Evolutionary conservation across 2,888 invertebrate genomes (phyloP), one percentile per base, ranked within the genome.

Genomic region (Linhomoeus sp.): DNA sequence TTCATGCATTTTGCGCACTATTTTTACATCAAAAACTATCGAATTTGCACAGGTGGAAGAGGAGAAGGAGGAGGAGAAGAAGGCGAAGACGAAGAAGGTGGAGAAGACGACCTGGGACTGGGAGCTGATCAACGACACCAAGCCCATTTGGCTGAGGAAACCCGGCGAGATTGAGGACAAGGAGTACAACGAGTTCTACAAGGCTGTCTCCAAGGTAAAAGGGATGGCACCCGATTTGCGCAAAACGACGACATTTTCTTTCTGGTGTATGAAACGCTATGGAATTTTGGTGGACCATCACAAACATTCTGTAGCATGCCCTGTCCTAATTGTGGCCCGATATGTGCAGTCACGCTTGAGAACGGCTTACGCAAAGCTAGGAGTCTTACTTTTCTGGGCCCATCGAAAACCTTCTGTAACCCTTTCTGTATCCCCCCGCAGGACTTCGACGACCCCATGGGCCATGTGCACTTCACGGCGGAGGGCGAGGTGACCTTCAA

Each of bases 401-500:
- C n/a, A n/a, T n/a, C n/a, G n/a, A n/a, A n/a, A n/a, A n/a, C n/a
- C n/a, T n/a, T n/a, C n/a, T n/a, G n/a, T n/a, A n/a, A n/a, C n/a
- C n/a, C n/a, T n/a, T n/a, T n/a, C n/a, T n/a, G n/a, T n/a, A n/a
- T n/a, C n/a, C n/a, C n/a, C n/a, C 3, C 29, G 5, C 15, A 7
- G 19, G 62, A 61, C 49, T 51, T 52, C 22, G 58, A 60, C n/a
- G 56, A 58, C 46, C 62, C 61, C 9, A 51, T 62, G 45, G 55
- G 53, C 23, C 59, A 61, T 38, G 57, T 58, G 19, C 42, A 45
- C 44, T 49, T 43, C 43, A 43, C 25, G 20, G 43, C 33, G 2
- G 97, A 99, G 71, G 97, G 97, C 52, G 97, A 99, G 73, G 92
- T 99, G 9, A 87, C 90, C 9, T 97, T 99, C 74, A 92, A 90